These are phyloP conservation scores for Brachionus sp. DNA, from an alignment of 1,140 invertebrate genomes.

Conservation along the genomic window DNA sequence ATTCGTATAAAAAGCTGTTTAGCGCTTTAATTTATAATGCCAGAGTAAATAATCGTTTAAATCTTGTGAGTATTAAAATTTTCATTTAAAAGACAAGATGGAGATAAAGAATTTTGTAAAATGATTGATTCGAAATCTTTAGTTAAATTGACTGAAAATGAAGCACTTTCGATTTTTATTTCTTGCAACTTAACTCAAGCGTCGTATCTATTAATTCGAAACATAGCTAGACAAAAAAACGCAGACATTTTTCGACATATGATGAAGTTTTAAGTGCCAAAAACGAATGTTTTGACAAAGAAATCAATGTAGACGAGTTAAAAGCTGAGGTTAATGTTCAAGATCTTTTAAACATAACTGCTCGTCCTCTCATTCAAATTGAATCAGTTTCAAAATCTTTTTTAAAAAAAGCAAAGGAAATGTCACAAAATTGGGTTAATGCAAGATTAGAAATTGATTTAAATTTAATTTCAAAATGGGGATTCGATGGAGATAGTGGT, in stretches of 20 bases:
- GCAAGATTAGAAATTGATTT: background rate
- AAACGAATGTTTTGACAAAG: background rate
- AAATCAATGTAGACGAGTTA: background rate
- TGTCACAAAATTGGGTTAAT: background rate
- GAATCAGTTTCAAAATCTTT: background rate
- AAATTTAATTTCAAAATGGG: no score
- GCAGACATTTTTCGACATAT: background rate
- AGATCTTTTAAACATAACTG: slow-evolving; percentile 1
- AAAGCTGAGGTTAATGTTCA: background rate
- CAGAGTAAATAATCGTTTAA: background rate
- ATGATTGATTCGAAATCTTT: background rate
- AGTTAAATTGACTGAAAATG: background rate
- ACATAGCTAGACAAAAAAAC: background rate
- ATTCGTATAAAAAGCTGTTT: background rate
- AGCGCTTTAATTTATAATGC: background rate
- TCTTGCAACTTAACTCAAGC: background rate
- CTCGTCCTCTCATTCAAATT: background rate
- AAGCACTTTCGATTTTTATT: background rate
- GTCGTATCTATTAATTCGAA: background rate
- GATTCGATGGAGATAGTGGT: background rate
- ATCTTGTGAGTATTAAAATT: background rate
- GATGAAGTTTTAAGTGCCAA: background rate
- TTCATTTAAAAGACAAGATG: background rate
- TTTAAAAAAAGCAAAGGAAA: background rate
- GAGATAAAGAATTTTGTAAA: background rate